Conservation (phyloP, 1,140 invertebrate species). For the Lithobius niger region DNA sequence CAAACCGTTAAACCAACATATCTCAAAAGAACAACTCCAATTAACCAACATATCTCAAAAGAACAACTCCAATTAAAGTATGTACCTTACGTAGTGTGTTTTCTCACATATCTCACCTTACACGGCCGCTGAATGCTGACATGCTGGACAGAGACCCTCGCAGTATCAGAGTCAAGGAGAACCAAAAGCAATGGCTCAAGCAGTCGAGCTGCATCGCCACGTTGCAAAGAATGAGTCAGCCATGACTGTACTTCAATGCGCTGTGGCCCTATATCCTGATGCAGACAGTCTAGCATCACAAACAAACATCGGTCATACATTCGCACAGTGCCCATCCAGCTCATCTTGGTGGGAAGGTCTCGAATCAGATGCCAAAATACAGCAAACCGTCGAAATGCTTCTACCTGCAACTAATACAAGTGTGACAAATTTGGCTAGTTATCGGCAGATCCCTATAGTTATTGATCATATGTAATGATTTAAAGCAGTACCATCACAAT, state of each 20-base stretch:
- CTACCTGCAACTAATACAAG: conserved; percentile 40
- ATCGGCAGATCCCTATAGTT: too few species aligned
- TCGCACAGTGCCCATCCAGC: conserved; percentile 34
- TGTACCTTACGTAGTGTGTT: too few species aligned
- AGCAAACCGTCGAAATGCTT: conserved; percentile 58
- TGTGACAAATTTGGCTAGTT: too few species aligned
- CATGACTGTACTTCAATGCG: conserved; percentile 55
- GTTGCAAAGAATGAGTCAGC: conserved; percentile 53
- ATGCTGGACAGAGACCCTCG: conserved; percentile 70
- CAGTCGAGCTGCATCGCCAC: conserved; percentile 60
- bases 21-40: too few species aligned
- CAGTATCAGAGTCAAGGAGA: conserved; percentile 64
- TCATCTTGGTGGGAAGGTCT: conserved; percentile 38
- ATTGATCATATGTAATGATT: too few species aligned
- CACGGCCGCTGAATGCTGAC: conserved; percentile 59
- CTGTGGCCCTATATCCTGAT: conserved; percentile 51
- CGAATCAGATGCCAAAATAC: conserved; percentile 65
- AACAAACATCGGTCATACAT: conserved; percentile 51
- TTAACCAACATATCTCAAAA: too few species aligned
- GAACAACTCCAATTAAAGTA: too few species aligned
- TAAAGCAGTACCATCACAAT: too few species aligned
- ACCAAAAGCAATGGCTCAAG: conserved; percentile 65
- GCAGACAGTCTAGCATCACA: conserved; percentile 62
- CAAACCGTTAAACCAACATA: too few species aligned
- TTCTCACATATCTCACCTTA: too few species aligned